A percentile compares a stretch with the other conserved stretches of the same genome.
These are phyloP conservation scores for Urosaurus nigricauda DNA, from an alignment of 2,797 vertebrate genomes.

Conservation along the genomic window DNA sequence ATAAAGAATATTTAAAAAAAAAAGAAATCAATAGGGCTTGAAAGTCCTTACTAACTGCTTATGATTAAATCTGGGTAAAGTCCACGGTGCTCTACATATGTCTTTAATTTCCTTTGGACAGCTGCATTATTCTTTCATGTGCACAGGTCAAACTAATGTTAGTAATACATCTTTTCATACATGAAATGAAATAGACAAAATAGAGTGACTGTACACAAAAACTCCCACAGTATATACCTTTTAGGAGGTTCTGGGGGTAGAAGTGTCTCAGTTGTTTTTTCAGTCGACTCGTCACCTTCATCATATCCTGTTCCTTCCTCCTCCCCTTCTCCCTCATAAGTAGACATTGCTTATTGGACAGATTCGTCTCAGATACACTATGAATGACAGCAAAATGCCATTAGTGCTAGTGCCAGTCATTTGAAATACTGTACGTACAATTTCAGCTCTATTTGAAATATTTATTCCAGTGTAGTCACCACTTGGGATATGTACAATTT, in stretches of 20 bases:
- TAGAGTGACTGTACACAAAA: not conserved
- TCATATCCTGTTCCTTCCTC: slow-evolving; percentile 9
- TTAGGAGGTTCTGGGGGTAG: not conserved
- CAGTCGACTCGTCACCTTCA: not conserved
- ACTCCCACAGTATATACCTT: slow-evolving; percentile 2
- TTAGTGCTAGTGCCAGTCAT: not conserved
- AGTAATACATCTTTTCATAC: not conserved
- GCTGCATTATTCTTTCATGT: not conserved
- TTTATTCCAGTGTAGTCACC: too few relatives aligned
- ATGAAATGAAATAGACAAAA: not conserved
- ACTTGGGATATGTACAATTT: not conserved
- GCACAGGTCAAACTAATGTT: not conserved
- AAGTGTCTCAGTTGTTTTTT: not conserved
- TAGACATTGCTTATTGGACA: slow-evolving; percentile 28
- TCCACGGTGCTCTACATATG: not conserved
- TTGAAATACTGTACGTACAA: not conserved
- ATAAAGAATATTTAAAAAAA: too few relatives aligned
- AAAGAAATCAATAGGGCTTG: not conserved
- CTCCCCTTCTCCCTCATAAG: not conserved
- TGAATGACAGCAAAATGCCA: not conserved
- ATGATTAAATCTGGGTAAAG: not conserved
- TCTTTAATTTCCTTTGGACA: not conserved
- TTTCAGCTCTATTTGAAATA: too few relatives aligned
- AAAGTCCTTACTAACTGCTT: not conserved
- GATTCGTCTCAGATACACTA: slow-evolving; percentile 22